Evolutionary conservation across 37 sponge, comb jelly and placozoan species (phyloP).

Genomic region (Corticium candelabrum): DNA sequence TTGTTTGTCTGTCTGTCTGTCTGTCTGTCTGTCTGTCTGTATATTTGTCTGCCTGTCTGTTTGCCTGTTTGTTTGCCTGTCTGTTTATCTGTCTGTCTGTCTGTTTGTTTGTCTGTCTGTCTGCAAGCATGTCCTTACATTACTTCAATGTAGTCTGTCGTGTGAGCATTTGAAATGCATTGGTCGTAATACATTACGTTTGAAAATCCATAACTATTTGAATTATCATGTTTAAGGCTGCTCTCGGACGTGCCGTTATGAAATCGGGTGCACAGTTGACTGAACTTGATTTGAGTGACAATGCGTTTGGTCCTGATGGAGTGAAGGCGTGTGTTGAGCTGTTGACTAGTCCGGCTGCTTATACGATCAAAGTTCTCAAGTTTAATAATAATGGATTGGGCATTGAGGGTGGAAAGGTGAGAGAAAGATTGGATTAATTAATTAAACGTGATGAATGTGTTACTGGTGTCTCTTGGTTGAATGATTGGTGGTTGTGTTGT

Average conservation of each 20-base stretch:
- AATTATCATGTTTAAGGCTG: conserved; percentile 23
- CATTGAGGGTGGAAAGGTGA: conserved; percentile 74
- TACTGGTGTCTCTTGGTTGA: not conserved
- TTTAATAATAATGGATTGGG: conserved; percentile 97
- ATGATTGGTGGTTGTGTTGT: not conserved
- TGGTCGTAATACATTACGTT: not conserved
- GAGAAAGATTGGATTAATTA: conserved; percentile 1
- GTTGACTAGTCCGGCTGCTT: conserved; percentile 75
- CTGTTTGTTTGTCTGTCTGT: too few species aligned
- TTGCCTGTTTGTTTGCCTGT: too few species aligned
- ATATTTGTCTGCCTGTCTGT: too few species aligned
- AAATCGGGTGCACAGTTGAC: conserved; percentile 53
- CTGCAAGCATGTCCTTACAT: too few species aligned
- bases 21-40: too few species aligned
- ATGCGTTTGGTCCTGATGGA: conserved; percentile 97
- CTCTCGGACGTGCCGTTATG: conserved; percentile 77
- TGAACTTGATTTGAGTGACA: conserved; percentile 93
- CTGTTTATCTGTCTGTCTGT: too few species aligned
- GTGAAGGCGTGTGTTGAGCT: conserved; percentile 59
- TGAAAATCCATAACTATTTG: too few species aligned
- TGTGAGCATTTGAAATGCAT: not conserved
- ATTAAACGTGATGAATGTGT: not conserved
- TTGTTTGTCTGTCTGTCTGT: too few species aligned
- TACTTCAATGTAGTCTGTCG: not conserved
- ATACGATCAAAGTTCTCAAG: conserved; percentile 63